A percentile compares a stretch with the other conserved stretches of the same genome.
phyloP scores from a whole-genome alignment of 2,113 vertebrate species.

The Sapajus apella region DNA sequence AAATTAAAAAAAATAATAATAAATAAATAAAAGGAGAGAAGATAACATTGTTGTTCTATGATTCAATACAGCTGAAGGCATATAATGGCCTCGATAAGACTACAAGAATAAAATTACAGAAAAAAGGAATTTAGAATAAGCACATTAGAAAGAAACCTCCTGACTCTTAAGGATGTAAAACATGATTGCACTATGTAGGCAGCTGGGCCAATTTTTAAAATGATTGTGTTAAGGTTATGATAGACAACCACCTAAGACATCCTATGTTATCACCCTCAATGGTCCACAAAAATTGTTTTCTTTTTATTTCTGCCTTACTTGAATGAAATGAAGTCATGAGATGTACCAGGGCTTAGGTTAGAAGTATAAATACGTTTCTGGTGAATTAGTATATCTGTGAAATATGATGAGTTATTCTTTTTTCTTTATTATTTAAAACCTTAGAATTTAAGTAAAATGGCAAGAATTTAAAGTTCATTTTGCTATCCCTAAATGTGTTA shows the following conservation, averaged over 20 bases:
- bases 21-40: background rate
- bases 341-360: background rate
- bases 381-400: background rate
- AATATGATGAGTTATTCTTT: background rate
- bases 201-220: background rate
- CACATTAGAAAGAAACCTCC: background rate
- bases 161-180: background rate
- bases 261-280: background rate
- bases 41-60: background rate
- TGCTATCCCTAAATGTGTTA: constrained; percentile 16
- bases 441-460: constrained; percentile 27
- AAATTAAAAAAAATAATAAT: background rate
- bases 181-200: background rate
- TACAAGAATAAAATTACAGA: background rate
- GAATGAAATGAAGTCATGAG: background rate
- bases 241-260: background rate
- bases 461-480: background rate
- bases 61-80: background rate
- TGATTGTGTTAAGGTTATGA: background rate
- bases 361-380: background rate
- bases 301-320: constrained; percentile 14
- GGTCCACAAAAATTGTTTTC: background rate
- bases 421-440: constrained; percentile 4
- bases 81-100: background rate
- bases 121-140: background rate